Percentiles rank a stretch among this genome's conserved stretches.
These are phyloP conservation scores for Heterotilapia buettikoferi DNA, from an alignment of 2,113 vertebrate genomes.

Conservation along the genomic window DNA sequence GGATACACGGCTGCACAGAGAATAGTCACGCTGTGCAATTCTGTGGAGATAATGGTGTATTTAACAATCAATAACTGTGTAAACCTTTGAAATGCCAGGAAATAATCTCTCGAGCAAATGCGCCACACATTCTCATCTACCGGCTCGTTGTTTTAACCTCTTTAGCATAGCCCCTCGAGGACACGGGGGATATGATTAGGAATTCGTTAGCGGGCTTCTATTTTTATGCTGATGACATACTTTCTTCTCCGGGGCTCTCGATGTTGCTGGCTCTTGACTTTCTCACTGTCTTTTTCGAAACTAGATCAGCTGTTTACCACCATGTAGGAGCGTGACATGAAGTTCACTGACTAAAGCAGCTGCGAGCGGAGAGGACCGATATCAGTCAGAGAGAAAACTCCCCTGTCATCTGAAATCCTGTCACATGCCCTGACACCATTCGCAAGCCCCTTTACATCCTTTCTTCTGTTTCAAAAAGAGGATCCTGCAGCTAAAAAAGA, in stretches of 20 bases:
- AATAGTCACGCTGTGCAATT: conserved; percentile 25
- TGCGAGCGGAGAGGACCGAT: conserved; percentile 25
- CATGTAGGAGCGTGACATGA: conserved; percentile 47
- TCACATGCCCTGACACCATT: neutral
- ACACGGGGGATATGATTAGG: conserved; percentile 74
- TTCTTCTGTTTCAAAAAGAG: neutral
- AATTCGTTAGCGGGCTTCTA: conserved; percentile 77
- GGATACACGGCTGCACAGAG: conserved; percentile 28
- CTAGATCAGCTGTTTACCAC: conserved; percentile 72
- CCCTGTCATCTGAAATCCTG: conserved; percentile 37
- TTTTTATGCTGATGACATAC: conserved; percentile 82
- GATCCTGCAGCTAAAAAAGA: neutral
- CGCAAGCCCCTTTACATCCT: neutral
- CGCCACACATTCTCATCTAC: conserved; percentile 70
- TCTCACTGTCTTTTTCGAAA: conserved; percentile 68
- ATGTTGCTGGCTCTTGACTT: conserved; percentile 73
- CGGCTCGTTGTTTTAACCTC: conserved; percentile 70
- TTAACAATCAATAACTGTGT: conserved; percentile 59
- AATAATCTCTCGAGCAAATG: conserved; percentile 66
- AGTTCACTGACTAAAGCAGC: conserved; percentile 56
- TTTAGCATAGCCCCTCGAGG: conserved; percentile 72
- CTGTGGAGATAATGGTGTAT: conserved; percentile 38
- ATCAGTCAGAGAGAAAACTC: conserved; percentile 14
- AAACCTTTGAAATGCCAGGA: conserved; percentile 61
- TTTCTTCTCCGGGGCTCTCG: conserved; percentile 66